phyloP scores from a whole-genome alignment of 2,888 invertebrate species.

The Synanthedon vespiformis region DNA sequence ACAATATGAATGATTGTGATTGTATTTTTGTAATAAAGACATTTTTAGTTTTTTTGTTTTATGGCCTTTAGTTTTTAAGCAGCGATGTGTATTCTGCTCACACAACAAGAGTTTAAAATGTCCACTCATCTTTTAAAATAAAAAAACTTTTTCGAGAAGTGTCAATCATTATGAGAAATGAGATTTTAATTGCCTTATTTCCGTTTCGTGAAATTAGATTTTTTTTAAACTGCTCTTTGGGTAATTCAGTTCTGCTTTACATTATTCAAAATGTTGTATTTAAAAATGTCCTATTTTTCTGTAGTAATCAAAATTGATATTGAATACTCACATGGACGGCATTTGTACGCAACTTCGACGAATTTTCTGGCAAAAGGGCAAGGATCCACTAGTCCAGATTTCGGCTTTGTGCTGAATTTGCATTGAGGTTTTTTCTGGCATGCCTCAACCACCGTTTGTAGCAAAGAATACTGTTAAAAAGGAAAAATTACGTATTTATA shows the following conservation, averaged over 20 bases:
- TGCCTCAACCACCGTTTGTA: conserved; percentile 92
- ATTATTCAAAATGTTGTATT: no score
- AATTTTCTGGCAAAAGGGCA: conserved; percentile 91
- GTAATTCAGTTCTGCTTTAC: no score
- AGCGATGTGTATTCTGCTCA: no score
- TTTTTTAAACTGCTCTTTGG: not conserved
- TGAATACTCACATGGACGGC: conserved; percentile 89
- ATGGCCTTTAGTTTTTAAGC: no score
- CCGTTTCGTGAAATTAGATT: not conserved
- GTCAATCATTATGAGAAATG: not conserved
- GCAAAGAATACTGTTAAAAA: conserved; percentile 78
- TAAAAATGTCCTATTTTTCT: conserved; percentile 2
- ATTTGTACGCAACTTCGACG: conserved; percentile 95
- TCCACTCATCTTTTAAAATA: not conserved
- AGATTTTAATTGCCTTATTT: not conserved
- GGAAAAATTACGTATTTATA: no score
- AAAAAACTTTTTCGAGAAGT: not conserved
- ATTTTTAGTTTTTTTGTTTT: no score
- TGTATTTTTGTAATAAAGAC: no score
- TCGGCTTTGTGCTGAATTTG: conserved; percentile 87
- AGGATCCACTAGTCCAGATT: conserved; percentile 87
- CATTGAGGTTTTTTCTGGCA: conserved; percentile 94
- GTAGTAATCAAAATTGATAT: conserved; percentile 1
- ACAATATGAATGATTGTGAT: no score
- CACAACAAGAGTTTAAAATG: no score